These are phyloP conservation scores for Bruchidius siliquastri DNA, from an alignment of 2,888 invertebrate species.

Conservation along the genomic window DNA sequence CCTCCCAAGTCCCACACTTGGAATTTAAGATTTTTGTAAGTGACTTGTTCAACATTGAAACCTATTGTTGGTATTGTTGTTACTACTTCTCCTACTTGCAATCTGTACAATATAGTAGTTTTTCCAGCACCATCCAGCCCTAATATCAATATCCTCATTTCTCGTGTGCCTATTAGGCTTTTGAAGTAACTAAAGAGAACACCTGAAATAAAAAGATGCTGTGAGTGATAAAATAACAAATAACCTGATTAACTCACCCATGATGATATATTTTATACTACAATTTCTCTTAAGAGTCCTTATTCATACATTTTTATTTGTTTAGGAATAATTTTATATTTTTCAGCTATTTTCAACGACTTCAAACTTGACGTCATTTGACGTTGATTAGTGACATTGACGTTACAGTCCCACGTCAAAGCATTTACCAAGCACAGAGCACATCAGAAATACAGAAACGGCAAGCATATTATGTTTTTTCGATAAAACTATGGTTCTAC, in stretches of 20 bases:
- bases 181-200: constrained; percentile 95
- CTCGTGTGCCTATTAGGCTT: constrained; percentile 90
- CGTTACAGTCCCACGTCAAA: too few species aligned
- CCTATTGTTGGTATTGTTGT: constrained; percentile 98
- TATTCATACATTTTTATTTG: background rate
- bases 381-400: background rate
- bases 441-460: too few species aligned
- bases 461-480: too few species aligned
- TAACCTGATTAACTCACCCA: background rate
- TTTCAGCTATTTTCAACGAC: background rate
- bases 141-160: constrained; percentile 96
- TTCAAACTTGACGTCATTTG: background rate
- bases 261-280: background rate
- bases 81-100: constrained; percentile 98
- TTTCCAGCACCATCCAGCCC: constrained; percentile 99
- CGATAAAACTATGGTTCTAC: too few species aligned
- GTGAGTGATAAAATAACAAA: background rate
- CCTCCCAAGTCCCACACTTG: constrained; percentile 99
- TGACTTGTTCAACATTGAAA: constrained; percentile 99
- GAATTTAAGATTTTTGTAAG: constrained; percentile 98
- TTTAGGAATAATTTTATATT: background rate
- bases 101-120: constrained; percentile 95
- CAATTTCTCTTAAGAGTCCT: background rate
- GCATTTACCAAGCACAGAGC: too few species aligned
- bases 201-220: constrained; percentile 57